These are phyloP conservation scores for Drosophila hamatofila DNA, from an alignment of 2,888 invertebrate species.

Conservation along the genomic window DNA sequence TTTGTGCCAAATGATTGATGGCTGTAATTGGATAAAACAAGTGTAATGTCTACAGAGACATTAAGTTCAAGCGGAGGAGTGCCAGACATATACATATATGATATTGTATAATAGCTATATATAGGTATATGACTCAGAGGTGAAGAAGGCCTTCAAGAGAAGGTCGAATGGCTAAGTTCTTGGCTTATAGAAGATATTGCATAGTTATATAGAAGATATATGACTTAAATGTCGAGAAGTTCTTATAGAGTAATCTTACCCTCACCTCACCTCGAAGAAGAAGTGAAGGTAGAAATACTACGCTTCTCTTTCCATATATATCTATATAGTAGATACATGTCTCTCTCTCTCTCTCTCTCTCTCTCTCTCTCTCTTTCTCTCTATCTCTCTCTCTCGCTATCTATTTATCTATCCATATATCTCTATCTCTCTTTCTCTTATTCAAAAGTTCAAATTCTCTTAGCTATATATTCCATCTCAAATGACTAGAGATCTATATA, in stretches of 20 bases:
- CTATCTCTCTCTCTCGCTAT: background rate
- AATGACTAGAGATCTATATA: background rate
- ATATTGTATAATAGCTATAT: background rate
- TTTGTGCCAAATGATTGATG: slow-evolving; percentile 62
- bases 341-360: background rate
- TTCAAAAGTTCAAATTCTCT: too few species aligned
- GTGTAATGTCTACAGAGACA: slow-evolving; percentile 15
- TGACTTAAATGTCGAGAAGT: background rate
- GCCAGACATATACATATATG: background rate
- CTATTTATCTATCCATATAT: background rate
- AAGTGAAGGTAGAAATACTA: too few species aligned
- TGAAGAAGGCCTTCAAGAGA: background rate
- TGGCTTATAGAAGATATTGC: too few species aligned
- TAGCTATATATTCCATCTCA: too few species aligned
- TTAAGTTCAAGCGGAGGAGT: slow-evolving; percentile 23
- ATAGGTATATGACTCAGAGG: background rate
- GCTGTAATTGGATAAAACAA: slow-evolving; percentile 54
- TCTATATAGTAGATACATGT: too few species aligned
- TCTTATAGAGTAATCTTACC: too few species aligned
- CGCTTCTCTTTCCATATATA: too few species aligned
- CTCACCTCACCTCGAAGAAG: too few species aligned
- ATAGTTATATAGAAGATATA: background rate
- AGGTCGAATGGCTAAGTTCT: background rate
- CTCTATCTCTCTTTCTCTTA: too few species aligned
- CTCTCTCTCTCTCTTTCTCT: background rate